Evolutionary conservation across 2,113 vertebrate genomes (phyloP).

Genomic region (Cranoglanis bouderius): DNA sequence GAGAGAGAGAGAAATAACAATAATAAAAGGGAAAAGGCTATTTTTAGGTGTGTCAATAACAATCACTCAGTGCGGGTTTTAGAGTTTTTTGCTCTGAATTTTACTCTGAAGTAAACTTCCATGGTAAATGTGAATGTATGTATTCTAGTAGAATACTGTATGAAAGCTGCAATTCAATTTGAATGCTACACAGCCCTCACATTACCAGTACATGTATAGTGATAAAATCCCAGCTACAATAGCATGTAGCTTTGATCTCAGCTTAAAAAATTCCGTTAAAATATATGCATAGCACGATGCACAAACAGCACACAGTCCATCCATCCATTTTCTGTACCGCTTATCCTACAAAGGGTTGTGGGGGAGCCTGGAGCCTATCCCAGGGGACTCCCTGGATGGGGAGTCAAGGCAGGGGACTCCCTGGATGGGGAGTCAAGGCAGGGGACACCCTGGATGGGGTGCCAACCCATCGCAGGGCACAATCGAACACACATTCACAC

Average conservation of each 20-base stretch:
- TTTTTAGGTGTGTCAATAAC: conserved; percentile 65
- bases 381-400: too few relatives aligned
- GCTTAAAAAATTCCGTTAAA: not conserved
- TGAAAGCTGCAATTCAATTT: not conserved
- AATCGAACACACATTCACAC: too few relatives aligned
- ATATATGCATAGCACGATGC: not conserved
- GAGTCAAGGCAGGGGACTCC: too few relatives aligned
- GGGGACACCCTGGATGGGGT: too few relatives aligned
- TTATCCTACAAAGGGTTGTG: too few relatives aligned
- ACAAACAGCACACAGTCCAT: not conserved
- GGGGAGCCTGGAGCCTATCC: too few relatives aligned
- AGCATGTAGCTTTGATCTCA: not conserved
- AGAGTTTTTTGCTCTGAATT: not conserved
- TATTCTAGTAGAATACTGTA: not conserved
- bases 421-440: too few relatives aligned
- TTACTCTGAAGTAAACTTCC: not conserved
- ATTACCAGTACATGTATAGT: not conserved
- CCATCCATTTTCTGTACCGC: too few relatives aligned
- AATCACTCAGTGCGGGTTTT: conserved; percentile 43
- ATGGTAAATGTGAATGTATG: not conserved
- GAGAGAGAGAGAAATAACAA: conserved; percentile 31
- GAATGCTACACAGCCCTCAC: not conserved
- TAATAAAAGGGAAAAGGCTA: conserved; percentile 57
- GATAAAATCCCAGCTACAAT: not conserved
- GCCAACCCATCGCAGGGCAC: too few relatives aligned